Evolutionary conservation across 2,888 invertebrate genomes (phyloP), one percentile per base, ranked within the genome.

Genomic region (Drosophila quinaria): DNA sequence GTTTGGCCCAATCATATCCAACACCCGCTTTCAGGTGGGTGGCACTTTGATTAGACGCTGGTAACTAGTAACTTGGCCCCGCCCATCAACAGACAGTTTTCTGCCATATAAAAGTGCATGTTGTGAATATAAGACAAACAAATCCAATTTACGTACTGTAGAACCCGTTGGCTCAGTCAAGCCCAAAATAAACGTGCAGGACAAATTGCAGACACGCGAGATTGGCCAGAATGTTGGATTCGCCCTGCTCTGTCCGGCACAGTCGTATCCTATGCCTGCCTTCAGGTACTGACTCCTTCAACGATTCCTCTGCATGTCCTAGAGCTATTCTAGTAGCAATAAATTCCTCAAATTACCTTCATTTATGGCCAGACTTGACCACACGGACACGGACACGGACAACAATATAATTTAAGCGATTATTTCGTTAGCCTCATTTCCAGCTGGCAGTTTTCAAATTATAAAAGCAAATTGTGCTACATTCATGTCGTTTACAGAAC

Each of bases 191-290:
- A 95, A 96, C 68, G 94, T 95, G 56, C 93, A 95, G 93, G 96
- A 96, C 93, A 91, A 94, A 93, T 89, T 93, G 93, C 93, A 95
- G 94, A 93, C 93, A 94, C 91, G 94, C 94, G 92, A 91, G 75
- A 89, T 91, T 80, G 90, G 93, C 75, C 87, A 93, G 84, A 92
- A 93, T 74, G 91, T 91, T 82, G 94, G 94, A 91, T 93, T 95
- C 84, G 95, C 95, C 49, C 91, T 96, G 74, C 93, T 95, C 81
- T 96, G 96, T 92, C 96, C 96, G 65, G 96, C 96, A 19, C 96
- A 96, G 92, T 96, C 95, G 29, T 96, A 94, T 93, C 96, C 96
- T 70, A 95, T 96, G 91, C 96, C 96, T 88, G 93, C 94, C 78
- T 95, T 95, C 94, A 95, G 95, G 96, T 96, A 86, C 71, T 19